Conservation (phyloP, 2,113 vertebrate genomes). For the Pedionomus torquatus region DNA sequence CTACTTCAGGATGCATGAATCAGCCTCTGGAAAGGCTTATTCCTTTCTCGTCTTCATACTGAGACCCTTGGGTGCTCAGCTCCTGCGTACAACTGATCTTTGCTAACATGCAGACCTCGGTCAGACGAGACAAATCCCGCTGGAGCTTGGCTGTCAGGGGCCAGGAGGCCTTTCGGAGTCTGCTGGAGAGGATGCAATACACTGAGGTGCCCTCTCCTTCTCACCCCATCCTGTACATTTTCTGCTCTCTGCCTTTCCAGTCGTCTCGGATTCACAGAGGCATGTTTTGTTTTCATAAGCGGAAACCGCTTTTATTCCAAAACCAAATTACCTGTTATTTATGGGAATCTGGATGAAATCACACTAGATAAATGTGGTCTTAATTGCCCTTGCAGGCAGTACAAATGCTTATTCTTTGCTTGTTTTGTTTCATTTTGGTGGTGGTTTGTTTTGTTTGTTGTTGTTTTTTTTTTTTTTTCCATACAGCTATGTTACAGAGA, state of each 20-base stretch:
- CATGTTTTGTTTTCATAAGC: slow-evolving; percentile 43
- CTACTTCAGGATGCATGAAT: not conserved
- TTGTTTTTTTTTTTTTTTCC: not conserved
- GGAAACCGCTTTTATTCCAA: slow-evolving; percentile 15
- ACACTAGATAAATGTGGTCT: slow-evolving; percentile 3
- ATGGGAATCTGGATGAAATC: not conserved
- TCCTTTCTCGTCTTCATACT: not conserved
- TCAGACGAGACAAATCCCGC: not conserved
- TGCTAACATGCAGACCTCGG: not conserved
- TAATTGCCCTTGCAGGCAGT: not conserved
- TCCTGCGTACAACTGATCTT: not conserved
- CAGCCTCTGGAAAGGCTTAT: not conserved
- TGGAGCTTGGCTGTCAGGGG: not conserved
- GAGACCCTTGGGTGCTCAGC: not conserved
- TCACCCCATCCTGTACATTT: not conserved
- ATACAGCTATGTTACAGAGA: not conserved
- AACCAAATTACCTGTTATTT: slow-evolving; percentile 26
- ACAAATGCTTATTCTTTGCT: not conserved
- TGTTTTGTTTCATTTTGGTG: not conserved
- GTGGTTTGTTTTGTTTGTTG: not conserved
- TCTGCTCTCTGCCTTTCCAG: not conserved
- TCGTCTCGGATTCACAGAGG: not conserved
- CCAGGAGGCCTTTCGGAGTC: not conserved
- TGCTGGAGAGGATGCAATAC: not conserved
- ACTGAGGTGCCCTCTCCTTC: not conserved